These are phyloP conservation scores for Eira barbara DNA, from an alignment of 2,113 vertebrate species.

Conservation along the genomic window DNA sequence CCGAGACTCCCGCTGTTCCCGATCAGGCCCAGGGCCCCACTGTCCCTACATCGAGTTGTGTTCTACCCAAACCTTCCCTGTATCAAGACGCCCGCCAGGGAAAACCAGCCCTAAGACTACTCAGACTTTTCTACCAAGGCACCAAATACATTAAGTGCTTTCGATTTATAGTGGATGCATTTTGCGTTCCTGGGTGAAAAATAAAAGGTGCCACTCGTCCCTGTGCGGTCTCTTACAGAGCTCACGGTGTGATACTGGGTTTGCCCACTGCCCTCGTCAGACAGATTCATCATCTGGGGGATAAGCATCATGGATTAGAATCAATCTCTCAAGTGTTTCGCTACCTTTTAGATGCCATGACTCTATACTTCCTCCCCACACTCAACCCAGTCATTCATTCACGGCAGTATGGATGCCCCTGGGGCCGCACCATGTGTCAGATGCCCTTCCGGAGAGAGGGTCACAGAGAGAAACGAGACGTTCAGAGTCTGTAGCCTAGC, in stretches of 20 bases:
- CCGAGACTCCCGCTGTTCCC: accelerated
- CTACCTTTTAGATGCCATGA: too few species aligned
- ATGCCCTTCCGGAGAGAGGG: not conserved
- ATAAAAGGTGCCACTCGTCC: accelerated
- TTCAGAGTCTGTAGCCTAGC: accelerated
- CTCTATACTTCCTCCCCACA: not conserved
- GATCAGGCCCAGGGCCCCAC: accelerated
- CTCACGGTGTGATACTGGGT: not conserved
- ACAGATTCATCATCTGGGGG: not conserved
- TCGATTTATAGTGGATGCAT: accelerated
- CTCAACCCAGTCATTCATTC: not conserved
- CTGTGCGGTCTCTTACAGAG: not conserved
- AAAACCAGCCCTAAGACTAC: not conserved
- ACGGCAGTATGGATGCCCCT: not conserved
- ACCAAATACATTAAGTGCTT: not conserved
- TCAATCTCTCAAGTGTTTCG: not conserved
- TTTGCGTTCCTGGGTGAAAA: not conserved
- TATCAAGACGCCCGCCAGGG: accelerated
- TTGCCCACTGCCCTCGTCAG: accelerated
- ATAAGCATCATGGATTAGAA: not conserved
- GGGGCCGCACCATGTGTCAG: accelerated
- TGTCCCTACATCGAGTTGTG: accelerated
- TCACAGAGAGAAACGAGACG: not conserved
- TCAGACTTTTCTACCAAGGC: not conserved
- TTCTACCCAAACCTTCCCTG: not conserved